Evolutionary conservation across 2,888 invertebrate genomes (phyloP).

Genomic region (Drosophila austrosaltans): DNA sequence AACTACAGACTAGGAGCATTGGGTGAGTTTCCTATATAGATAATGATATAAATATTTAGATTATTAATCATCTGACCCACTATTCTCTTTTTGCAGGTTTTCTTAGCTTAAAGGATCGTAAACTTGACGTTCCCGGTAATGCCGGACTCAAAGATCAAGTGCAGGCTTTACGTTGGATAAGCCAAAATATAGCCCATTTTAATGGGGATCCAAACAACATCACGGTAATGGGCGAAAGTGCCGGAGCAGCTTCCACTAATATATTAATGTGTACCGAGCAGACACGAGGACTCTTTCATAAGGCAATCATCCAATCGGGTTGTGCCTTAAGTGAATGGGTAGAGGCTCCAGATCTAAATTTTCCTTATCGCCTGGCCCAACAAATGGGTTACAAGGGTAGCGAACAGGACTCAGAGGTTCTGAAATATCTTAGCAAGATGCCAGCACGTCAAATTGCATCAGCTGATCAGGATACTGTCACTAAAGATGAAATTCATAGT

Average conservation of each 20-base stretch:
- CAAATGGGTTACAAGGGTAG: slow-evolving; percentile 80
- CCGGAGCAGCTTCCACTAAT: slow-evolving; percentile 84
- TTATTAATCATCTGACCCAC: too few relatives aligned
- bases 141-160: slow-evolving; percentile 85
- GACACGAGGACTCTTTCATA: slow-evolving; percentile 83
- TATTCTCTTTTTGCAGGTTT: slow-evolving; percentile 81
- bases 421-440: slow-evolving; percentile 57
- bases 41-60: too few relatives aligned
- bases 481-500: slow-evolving; percentile 68
- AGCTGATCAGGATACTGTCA: slow-evolving; percentile 68
- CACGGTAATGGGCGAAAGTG: slow-evolving; percentile 85
- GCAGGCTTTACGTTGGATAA: slow-evolving; percentile 84
- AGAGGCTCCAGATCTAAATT: slow-evolving; percentile 64
- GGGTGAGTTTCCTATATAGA: slow-evolving; percentile 59
- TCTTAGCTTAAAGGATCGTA: slow-evolving; percentile 83
- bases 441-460: slow-evolving; percentile 55
- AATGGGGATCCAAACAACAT: slow-evolving; percentile 85
- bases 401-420: slow-evolving; percentile 77
- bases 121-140: slow-evolving; percentile 84
- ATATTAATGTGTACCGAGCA: slow-evolving; percentile 84
- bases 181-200: slow-evolving; percentile 84
- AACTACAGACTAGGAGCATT: slow-evolving; percentile 84
- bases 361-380: slow-evolving; percentile 78
- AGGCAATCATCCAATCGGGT: slow-evolving; percentile 82
- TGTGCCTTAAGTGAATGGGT: slow-evolving; percentile 78